These are phyloP conservation scores for Perizoma affinitatum DNA, from an alignment of 2,888 invertebrate species.

Conservation along the genomic window DNA sequence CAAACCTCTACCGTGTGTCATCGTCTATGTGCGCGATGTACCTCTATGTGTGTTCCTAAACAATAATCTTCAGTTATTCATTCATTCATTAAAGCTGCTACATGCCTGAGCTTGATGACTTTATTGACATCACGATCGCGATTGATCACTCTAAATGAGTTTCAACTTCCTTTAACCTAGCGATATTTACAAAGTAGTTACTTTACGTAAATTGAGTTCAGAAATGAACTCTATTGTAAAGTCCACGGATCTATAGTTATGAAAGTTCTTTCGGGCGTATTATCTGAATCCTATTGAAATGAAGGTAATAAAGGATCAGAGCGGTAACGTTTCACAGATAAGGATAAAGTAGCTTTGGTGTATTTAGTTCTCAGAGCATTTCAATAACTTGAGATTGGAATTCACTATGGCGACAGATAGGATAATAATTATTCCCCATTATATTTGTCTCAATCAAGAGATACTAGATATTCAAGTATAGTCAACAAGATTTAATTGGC, in stretches of 20 bases:
- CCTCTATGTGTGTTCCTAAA: no score
- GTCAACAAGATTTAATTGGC: conserved; percentile 35
- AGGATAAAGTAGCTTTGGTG: conserved; percentile 9
- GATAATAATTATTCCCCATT: conserved; percentile 1
- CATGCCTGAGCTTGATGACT: conserved; percentile 16
- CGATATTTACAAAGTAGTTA: conserved; percentile 3
- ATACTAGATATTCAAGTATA: conserved; percentile 28
- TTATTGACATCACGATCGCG: conserved; percentile 26
- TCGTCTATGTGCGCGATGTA: no score
- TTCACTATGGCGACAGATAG: not conserved
- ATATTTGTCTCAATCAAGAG: conserved; percentile 11
- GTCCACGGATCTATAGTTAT: conserved; percentile 11
- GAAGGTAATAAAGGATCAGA: conserved; percentile 20
- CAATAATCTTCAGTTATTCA: not conserved
- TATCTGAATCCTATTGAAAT: conserved; percentile 23
- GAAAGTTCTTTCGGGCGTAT: conserved; percentile 10
- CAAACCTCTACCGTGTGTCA: no score
- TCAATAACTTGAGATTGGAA: conserved; percentile 19
- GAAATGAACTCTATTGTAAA: conserved; percentile 16
- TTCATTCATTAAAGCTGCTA: conserved; percentile 22
- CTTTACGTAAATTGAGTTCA: no score
- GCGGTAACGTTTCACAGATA: conserved; percentile 13
- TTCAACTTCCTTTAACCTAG: conserved; percentile 5
- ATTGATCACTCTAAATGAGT: conserved; percentile 29
- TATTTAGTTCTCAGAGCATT: conserved; percentile 14